Conservation (phyloP, 2,113 vertebrate genomes). For the Gymnorhina tibicen region DNA sequence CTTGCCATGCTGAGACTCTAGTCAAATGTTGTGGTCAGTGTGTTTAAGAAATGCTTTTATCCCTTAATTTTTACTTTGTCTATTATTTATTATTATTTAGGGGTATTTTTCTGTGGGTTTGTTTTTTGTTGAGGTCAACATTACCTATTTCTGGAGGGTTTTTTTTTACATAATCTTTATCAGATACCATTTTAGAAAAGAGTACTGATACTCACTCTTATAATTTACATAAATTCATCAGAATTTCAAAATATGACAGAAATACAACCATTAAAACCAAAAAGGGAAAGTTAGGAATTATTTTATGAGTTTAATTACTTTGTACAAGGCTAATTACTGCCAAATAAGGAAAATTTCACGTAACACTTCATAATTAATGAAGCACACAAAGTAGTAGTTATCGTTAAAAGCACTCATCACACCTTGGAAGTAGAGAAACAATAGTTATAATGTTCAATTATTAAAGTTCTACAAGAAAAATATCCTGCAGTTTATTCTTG, state of each 20-base stretch:
- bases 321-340: neutral
- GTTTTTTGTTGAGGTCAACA: neutral
- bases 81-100: neutral
- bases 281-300: neutral
- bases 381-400: neutral
- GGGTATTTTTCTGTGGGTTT: neutral
- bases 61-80: neutral
- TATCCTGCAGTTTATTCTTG: neutral
- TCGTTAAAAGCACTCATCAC: neutral
- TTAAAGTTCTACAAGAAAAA: neutral
- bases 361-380: neutral
- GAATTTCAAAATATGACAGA: neutral
- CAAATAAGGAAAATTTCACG: neutral
- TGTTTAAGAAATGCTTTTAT: neutral
- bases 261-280: neutral
- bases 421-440: neutral
- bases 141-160: neutral
- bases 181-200: neutral
- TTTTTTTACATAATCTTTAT: neutral
- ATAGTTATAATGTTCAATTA: neutral
- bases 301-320: neutral
- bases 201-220: neutral
- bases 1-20: neutral
- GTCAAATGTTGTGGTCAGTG: neutral
- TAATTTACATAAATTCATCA: neutral